Conservation (phyloP, 2,113 vertebrate species). For the Ciconia boyciana region DNA sequence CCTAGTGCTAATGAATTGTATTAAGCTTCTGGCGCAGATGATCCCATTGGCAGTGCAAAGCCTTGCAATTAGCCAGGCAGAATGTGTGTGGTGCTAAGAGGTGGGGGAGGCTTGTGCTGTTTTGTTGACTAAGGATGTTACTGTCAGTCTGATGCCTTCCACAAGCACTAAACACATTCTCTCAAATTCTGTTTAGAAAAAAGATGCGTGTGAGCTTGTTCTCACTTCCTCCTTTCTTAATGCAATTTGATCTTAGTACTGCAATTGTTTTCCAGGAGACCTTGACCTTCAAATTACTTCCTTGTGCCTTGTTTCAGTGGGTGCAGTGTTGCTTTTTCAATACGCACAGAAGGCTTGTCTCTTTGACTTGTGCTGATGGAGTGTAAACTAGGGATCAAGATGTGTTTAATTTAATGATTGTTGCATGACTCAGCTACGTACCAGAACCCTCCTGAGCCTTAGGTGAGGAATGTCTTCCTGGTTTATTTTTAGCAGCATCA, state of each 20-base stretch:
- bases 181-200: not conserved
- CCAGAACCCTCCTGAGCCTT: slow-evolving; percentile 34
- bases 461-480: slow-evolving; percentile 51
- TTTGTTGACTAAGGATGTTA: not conserved
- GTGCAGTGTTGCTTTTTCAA: not conserved
- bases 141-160: not conserved
- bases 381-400: not conserved
- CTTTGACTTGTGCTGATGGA: not conserved
- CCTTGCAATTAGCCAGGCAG: not conserved
- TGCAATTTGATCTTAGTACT: not conserved
- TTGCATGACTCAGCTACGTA: slow-evolving; percentile 40
- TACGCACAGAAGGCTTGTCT: not conserved
- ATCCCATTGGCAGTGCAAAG: not conserved
- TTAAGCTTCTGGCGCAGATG: not conserved
- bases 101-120: not conserved
- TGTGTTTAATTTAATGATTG: slow-evolving; percentile 16
- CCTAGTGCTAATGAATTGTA: not conserved
- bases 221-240: not conserved
- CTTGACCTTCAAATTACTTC: slow-evolving; percentile 9
- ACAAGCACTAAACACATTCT: not conserved
- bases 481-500: slow-evolving; percentile 48
- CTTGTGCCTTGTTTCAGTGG: not conserved
- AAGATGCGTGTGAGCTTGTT: not conserved
- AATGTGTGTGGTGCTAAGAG: not conserved
- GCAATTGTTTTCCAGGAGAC: not conserved